A percentile compares a stretch with the other conserved stretches of the same genome.
Conservation (phyloP, 2,113 vertebrate genomes). For the Terrapene triunguis region DNA sequence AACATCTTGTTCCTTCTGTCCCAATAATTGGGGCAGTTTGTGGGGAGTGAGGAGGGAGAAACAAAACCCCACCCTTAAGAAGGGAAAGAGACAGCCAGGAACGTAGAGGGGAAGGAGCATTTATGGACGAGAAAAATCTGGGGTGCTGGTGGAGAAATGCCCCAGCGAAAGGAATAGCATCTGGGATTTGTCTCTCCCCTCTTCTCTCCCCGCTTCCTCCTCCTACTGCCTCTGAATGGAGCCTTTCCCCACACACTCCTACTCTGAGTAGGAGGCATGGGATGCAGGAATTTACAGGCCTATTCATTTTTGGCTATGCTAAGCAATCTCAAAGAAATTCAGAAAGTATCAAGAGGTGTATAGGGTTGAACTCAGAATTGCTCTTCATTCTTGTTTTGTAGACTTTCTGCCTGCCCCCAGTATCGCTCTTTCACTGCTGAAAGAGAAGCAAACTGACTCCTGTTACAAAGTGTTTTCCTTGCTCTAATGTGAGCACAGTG, state of each 20-base stretch:
- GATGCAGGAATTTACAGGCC: background rate
- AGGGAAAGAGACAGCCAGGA: background rate
- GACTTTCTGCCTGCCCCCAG: background rate
- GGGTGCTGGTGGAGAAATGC: background rate
- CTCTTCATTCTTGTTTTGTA: background rate
- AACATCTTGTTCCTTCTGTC: background rate
- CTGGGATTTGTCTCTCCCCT: background rate
- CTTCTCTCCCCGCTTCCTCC: background rate
- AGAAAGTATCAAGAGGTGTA: background rate
- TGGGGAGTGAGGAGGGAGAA: background rate
- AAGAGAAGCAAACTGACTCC: constrained; percentile 29
- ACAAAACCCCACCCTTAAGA: background rate
- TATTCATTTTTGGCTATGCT: background rate
- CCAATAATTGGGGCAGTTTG: background rate
- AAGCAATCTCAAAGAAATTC: background rate
- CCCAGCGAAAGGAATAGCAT: background rate
- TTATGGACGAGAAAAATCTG: background rate
- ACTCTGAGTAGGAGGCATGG: background rate
- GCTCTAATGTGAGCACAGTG: background rate
- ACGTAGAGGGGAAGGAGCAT: background rate
- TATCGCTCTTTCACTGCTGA: constrained; percentile 35
- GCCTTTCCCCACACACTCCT: background rate
- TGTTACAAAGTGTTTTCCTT: constrained; percentile 11
- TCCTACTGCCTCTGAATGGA: background rate
- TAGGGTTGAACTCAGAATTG: background rate